Conservation (phyloP, 1,140 invertebrate species). For the Philotrypesis tridentata region DNA sequence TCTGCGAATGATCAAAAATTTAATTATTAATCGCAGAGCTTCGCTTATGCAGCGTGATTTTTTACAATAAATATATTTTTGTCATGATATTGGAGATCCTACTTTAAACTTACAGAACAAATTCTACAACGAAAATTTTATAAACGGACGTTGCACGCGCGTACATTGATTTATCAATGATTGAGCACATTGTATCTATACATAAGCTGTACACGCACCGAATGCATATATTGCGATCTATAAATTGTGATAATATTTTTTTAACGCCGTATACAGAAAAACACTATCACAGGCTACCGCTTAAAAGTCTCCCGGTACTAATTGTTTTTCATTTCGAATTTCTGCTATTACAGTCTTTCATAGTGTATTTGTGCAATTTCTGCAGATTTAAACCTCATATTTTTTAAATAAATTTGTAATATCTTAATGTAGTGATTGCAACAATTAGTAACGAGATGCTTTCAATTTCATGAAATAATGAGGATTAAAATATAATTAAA, state of each 20-base stretch:
- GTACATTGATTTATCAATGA: not conserved
- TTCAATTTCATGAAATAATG: not conserved
- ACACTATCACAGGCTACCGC: slow-evolving; percentile 35
- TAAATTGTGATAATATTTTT: not conserved
- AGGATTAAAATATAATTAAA: not conserved
- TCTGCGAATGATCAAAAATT: not conserved
- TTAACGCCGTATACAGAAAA: not conserved
- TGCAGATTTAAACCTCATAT: too few relatives aligned
- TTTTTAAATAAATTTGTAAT: too few relatives aligned
- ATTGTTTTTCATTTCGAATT: not conserved
- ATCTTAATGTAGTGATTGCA: not conserved
- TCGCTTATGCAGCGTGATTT: not conserved
- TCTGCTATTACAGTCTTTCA: not conserved
- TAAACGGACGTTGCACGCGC: not conserved
- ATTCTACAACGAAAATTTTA: not conserved
- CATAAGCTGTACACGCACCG: slow-evolving; percentile 11
- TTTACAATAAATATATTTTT: slow-evolving; percentile 10
- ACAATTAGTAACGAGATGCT: slow-evolving; percentile 14
- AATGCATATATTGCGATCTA: not conserved
- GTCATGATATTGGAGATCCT: not conserved
- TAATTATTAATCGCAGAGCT: not conserved
- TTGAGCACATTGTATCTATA: not conserved
- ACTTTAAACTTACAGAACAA: not conserved
- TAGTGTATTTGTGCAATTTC: not conserved
- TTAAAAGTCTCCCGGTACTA: slow-evolving; percentile 14